These are phyloP conservation scores for Clarias batrachus DNA, from an alignment of 2,113 vertebrate species.

Conservation along the genomic window DNA sequence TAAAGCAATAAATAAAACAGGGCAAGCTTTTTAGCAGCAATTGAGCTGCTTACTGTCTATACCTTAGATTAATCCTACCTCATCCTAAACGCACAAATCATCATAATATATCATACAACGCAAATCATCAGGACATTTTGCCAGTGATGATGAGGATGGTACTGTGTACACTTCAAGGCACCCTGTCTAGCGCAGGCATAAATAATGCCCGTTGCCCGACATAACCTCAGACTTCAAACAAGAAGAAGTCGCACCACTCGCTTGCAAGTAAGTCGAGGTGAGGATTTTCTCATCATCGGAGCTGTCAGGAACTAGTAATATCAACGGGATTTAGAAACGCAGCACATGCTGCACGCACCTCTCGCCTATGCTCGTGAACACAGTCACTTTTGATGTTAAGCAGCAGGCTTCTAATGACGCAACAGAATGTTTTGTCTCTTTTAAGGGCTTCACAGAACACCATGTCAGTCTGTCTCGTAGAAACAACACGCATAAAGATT, in stretches of 20 bases:
- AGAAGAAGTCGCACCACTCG: conserved; percentile 18
- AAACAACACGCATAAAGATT: neutral
- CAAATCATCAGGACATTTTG: neutral
- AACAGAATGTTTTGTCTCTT: neutral
- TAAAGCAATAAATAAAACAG: conserved; percentile 3
- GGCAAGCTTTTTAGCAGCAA: neutral
- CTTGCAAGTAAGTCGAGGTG: conserved; percentile 28
- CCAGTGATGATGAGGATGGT: neutral
- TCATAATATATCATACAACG: neutral
- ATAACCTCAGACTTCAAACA: conserved; percentile 50
- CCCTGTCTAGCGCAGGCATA: conserved; percentile 20
- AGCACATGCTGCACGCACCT: conserved; percentile 9
- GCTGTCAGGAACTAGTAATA: conserved; percentile 22
- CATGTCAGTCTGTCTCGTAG: neutral
- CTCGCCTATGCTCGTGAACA: conserved; percentile 1
- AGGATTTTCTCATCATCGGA: conserved; percentile 26
- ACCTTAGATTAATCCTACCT: neutral
- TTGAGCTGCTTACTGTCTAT: neutral
- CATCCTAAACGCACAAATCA: neutral
- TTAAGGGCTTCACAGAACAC: neutral
- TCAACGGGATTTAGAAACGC: conserved; percentile 9
- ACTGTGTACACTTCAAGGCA: neutral
- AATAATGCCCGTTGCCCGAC: conserved; percentile 32
- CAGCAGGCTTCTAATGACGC: neutral
- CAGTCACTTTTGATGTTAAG: conserved; percentile 17